A percentile compares a stretch with the other conserved stretches of the same genome.
Evolutionary conservation across 2,888 invertebrate genomes (phyloP).

Genomic region (Silvanus unidentatus): DNA sequence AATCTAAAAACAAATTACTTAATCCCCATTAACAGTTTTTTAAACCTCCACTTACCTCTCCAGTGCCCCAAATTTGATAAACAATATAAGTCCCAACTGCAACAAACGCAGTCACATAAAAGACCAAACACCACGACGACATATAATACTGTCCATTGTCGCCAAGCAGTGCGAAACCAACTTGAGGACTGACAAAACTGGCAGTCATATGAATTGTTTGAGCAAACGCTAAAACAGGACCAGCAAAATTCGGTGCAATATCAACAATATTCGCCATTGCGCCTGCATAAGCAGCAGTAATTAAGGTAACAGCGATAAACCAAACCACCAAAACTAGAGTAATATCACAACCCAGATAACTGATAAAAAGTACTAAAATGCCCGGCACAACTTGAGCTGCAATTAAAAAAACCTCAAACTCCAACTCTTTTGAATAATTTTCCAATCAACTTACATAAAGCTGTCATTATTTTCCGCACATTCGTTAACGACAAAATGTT

Average conservation of each 20-base stretch:
- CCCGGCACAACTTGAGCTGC: constrained; percentile 65
- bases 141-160: constrained; percentile 49
- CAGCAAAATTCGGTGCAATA: constrained; percentile 73
- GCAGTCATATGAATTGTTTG: constrained; percentile 75
- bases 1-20: constrained; percentile 28
- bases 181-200: constrained; percentile 62
- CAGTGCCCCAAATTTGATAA: constrained; percentile 63
- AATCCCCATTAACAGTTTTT: background rate
- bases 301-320: constrained; percentile 64
- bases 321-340: constrained; percentile 55
- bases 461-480: constrained; percentile 63
- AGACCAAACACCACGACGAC: constrained; percentile 61
- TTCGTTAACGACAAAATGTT: constrained; percentile 57
- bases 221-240: constrained; percentile 65
- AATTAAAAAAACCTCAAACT: too few relatives aligned
- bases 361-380: constrained; percentile 56
- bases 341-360: constrained; percentile 59
- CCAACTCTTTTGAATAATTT: too few relatives aligned
- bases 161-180: constrained; percentile 56
- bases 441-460: constrained; percentile 46
- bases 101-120: constrained; percentile 56
- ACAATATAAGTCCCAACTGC: constrained; percentile 57
- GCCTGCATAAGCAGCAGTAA: constrained; percentile 67
- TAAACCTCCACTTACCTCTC: constrained; percentile 46
- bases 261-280: constrained; percentile 74